Conservation (phyloP, 2,888 invertebrate species). For the Bruchidius siliquastri region DNA sequence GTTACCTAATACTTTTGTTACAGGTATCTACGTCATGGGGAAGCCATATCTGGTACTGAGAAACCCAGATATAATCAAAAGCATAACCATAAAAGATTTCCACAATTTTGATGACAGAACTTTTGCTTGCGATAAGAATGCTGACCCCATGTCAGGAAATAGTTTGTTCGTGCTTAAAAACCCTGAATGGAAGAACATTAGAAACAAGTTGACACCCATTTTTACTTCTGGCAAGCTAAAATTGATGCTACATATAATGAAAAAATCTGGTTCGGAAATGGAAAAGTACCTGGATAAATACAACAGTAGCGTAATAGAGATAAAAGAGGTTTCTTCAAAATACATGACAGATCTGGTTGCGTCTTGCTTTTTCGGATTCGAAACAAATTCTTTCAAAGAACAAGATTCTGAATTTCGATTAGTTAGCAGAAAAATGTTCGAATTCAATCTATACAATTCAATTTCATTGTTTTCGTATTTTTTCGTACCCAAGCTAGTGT, state of each 20-base stretch:
- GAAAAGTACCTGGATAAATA: slow-evolving; percentile 31
- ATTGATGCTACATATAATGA: slow-evolving; percentile 49
- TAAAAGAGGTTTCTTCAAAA: slow-evolving; percentile 39
- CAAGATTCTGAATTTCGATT: slow-evolving; percentile 42
- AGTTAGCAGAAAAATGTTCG: slow-evolving; percentile 40
- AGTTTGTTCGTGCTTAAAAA: slow-evolving; percentile 49
- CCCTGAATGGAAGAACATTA: slow-evolving; percentile 51
- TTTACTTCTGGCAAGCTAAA: slow-evolving; percentile 54
- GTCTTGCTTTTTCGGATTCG: slow-evolving; percentile 48
- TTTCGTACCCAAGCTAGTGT: slow-evolving; percentile 38
- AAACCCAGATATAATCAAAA: slow-evolving; percentile 48
- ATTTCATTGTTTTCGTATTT: slow-evolving; percentile 37
- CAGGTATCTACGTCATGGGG: slow-evolving; percentile 45
- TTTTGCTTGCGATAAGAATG: slow-evolving; percentile 46
- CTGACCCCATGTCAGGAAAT: slow-evolving; percentile 46
- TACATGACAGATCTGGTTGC: slow-evolving; percentile 50
- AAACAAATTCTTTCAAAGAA: slow-evolving; percentile 42
- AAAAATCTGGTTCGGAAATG: slow-evolving; percentile 41
- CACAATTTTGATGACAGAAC: slow-evolving; percentile 49
- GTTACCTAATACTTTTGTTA: neutral
- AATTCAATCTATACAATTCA: slow-evolving; percentile 32
- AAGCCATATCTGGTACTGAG: slow-evolving; percentile 48
- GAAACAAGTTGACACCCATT: slow-evolving; percentile 52
- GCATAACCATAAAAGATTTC: slow-evolving; percentile 48
- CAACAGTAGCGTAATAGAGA: slow-evolving; percentile 27